phyloP scores from a whole-genome alignment of 2,113 vertebrate species.

The Echinops telfairi region DNA sequence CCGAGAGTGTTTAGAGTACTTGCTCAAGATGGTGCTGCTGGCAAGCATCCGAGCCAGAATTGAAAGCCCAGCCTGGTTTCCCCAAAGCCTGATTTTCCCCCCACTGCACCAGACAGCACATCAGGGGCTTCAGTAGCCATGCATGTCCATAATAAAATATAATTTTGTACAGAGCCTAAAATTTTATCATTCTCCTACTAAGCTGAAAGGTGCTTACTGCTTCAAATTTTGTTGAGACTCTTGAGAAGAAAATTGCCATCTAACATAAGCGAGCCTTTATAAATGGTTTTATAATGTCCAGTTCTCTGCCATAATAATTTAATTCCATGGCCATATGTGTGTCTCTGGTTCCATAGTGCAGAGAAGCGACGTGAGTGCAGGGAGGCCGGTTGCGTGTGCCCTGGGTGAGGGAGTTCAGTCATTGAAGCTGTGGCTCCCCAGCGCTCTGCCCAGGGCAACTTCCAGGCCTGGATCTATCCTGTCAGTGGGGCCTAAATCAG shows the following conservation, averaged over 20 bases:
- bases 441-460: accelerated
- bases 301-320: slow-evolving; percentile 31
- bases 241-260: slow-evolving; percentile 33
- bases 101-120: background rate
- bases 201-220: background rate
- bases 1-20: background rate
- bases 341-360: slow-evolving; percentile 28
- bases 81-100: background rate
- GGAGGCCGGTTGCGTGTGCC: background rate
- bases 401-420: background rate
- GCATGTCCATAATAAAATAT: background rate
- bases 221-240: slow-evolving; percentile 1
- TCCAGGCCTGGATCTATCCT: background rate
- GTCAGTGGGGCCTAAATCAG: background rate
- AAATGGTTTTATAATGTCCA: slow-evolving; percentile 22
- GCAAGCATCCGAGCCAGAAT: slow-evolving; percentile 44
- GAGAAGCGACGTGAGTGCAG: slow-evolving; percentile 32
- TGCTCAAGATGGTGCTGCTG: background rate
- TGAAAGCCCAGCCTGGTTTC: slow-evolving; percentile 4
- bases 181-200: background rate
- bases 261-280: slow-evolving; percentile 14
- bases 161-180: background rate
- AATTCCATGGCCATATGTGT: background rate
- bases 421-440: background rate
- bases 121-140: background rate